These are phyloP conservation scores for Pionites leucogaster DNA, from an alignment of 2,113 vertebrate genomes.

Conservation along the genomic window DNA sequence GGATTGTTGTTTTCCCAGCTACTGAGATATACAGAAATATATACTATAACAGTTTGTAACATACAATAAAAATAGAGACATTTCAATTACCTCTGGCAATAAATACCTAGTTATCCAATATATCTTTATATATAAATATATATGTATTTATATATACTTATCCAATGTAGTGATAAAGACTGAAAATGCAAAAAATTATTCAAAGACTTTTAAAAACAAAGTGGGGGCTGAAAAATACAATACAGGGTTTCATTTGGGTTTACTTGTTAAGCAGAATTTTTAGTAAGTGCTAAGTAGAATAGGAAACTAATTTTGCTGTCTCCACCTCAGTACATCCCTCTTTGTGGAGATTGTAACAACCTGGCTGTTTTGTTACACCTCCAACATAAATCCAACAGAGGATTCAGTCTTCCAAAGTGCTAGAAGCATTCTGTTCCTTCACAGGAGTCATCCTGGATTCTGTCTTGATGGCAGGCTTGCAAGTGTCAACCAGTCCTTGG, in stretches of 20 bases:
- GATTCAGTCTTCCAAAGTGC: neutral
- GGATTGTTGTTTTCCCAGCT: neutral
- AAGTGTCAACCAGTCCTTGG: neutral
- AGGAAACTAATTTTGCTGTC: neutral
- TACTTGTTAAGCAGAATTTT: neutral
- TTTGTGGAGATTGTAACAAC: neutral
- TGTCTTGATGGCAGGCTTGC: neutral
- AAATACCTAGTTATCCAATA: slow-evolving; percentile 56
- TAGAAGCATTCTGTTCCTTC: neutral
- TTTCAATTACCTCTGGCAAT: slow-evolving; percentile 48
- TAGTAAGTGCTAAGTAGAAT: neutral
- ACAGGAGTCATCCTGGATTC: neutral
- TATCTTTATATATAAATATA: slow-evolving; percentile 46
- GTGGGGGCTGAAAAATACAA: slow-evolving; percentile 18
- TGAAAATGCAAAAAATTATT: slow-evolving; percentile 43
- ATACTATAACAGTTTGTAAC: slow-evolving; percentile 2
- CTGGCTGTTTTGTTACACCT: neutral
- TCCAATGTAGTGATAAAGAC: slow-evolving; percentile 43
- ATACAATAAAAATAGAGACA: slow-evolving; percentile 54
- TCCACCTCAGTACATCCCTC: neutral
- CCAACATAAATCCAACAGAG: neutral
- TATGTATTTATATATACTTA: neutral
- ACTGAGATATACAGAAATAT: slow-evolving; percentile 34
- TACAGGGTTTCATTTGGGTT: neutral
- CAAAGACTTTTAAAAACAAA: slow-evolving; percentile 44